phyloP scores from a whole-genome alignment of 2,888 invertebrate species.

The Leptopilina myrica region DNA sequence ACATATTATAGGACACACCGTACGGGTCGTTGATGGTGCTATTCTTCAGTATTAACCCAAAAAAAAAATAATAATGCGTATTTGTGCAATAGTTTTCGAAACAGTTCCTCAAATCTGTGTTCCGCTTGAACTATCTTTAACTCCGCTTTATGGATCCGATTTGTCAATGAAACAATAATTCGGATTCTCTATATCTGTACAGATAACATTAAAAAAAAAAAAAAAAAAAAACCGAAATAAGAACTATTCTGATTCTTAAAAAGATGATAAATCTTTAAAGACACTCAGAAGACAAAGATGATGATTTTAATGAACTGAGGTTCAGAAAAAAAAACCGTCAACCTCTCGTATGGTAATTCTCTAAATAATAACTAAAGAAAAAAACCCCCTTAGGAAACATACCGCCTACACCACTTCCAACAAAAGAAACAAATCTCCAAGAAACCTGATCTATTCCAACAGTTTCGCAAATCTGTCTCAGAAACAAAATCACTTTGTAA shows the following conservation, averaged over 20 bases:
- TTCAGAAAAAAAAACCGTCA: constrained; percentile 11
- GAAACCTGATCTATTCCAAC: constrained; percentile 56
- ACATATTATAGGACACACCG: constrained; percentile 43
- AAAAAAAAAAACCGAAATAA: no score
- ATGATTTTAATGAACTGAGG: neutral
- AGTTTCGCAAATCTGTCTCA: constrained; percentile 45
- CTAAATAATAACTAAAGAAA: neutral
- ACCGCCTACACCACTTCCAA: constrained; percentile 19
- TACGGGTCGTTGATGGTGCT: constrained; percentile 42
- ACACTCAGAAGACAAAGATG: no score
- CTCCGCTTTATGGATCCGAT: neutral
- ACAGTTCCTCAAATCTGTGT: constrained; percentile 7
- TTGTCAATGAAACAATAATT: no score
- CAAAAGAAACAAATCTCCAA: constrained; percentile 31
- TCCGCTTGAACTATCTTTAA: constrained; percentile 25
- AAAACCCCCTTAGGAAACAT: constrained; percentile 31
- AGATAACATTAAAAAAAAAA: no score
- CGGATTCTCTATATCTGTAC: no score
- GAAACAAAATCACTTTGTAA: constrained; percentile 26
- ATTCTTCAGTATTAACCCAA: constrained; percentile 14
- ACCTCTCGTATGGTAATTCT: constrained; percentile 38
- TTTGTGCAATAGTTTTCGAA: constrained; percentile 31
- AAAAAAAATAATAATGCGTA: constrained; percentile 18
- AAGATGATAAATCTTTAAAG: no score
- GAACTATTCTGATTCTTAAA: no score